Conservation (phyloP, 2,113 vertebrate species). For the Melanerpes aurifrons region DNA sequence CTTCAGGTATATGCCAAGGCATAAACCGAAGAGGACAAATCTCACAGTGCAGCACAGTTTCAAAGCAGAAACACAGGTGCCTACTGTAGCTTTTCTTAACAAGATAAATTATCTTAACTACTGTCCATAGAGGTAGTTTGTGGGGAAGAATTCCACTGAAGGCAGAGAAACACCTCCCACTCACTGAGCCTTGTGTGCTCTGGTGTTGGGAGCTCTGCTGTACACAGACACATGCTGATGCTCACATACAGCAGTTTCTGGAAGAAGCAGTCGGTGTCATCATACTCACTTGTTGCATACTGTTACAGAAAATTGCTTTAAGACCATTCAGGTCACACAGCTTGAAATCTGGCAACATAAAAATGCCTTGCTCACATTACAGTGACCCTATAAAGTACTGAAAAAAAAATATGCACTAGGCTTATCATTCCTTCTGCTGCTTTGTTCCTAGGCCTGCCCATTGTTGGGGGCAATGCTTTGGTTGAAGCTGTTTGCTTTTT, state of each 20-base stretch:
- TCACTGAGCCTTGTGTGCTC: background rate
- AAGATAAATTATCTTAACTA: background rate
- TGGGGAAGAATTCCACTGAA: background rate
- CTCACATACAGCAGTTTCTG: background rate
- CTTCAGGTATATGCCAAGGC: background rate
- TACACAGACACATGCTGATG: background rate
- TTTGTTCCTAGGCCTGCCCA: background rate
- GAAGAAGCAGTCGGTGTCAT: background rate
- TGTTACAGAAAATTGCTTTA: background rate
- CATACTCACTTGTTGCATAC: background rate
- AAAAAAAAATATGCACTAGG: background rate
- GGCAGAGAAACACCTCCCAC: background rate
- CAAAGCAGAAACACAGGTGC: background rate
- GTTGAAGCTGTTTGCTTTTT: background rate
- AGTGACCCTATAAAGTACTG: background rate
- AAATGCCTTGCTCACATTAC: background rate
- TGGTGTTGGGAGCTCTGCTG: background rate
- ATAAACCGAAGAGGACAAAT: background rate
- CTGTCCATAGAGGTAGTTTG: background rate
- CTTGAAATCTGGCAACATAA: background rate
- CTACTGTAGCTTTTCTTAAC: background rate
- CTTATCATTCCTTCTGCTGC: background rate
- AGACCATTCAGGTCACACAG: background rate
- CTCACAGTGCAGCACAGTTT: background rate
- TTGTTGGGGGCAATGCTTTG: rapidly evolving